Percentiles rank a stretch among this genome's conserved stretches.
phyloP scores from a whole-genome alignment of 2,113 vertebrate genomes.

The Petrocephalus microphthalmus region DNA sequence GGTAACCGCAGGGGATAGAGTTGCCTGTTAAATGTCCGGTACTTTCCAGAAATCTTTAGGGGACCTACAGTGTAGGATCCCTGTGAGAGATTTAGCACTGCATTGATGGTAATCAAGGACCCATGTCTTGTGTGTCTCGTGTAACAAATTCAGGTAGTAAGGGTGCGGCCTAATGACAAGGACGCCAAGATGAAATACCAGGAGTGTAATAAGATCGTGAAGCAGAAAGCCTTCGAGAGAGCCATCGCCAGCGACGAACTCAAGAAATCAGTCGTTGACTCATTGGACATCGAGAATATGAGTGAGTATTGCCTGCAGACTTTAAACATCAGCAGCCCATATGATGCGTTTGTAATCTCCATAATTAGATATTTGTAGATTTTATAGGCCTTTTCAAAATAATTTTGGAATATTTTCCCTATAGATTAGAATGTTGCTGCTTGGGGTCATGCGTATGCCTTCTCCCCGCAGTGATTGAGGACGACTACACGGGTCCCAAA shows the following conservation, averaged over 20 bases:
- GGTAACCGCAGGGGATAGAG: neutral
- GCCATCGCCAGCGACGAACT: constrained; percentile 84
- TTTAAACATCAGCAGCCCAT: neutral
- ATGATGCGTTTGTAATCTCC: neutral
- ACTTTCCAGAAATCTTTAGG: constrained; percentile 19
- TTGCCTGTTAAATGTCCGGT: constrained; percentile 14
- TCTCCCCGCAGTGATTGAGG: constrained; percentile 74
- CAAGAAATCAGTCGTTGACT: constrained; percentile 83
- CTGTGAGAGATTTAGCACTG: neutral
- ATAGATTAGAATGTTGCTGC: neutral
- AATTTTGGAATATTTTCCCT: neutral
- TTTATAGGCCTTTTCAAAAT: neutral
- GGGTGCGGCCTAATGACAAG: constrained; percentile 83
- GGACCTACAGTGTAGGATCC: neutral
- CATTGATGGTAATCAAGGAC: neutral
- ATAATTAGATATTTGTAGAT: neutral
- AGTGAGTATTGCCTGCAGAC: constrained; percentile 60
- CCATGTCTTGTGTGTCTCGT: neutral
- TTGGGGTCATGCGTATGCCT: neutral
- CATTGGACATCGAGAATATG: constrained; percentile 90
- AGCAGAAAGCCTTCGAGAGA: constrained; percentile 87
- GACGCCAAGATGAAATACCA: constrained; percentile 89
- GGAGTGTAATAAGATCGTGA: constrained; percentile 88
- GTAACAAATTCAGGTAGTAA: constrained; percentile 67
- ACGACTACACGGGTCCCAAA: constrained; percentile 84